phyloP scores from a whole-genome alignment of 2,113 vertebrate species.

The Daubentonia madagascariensis region DNA sequence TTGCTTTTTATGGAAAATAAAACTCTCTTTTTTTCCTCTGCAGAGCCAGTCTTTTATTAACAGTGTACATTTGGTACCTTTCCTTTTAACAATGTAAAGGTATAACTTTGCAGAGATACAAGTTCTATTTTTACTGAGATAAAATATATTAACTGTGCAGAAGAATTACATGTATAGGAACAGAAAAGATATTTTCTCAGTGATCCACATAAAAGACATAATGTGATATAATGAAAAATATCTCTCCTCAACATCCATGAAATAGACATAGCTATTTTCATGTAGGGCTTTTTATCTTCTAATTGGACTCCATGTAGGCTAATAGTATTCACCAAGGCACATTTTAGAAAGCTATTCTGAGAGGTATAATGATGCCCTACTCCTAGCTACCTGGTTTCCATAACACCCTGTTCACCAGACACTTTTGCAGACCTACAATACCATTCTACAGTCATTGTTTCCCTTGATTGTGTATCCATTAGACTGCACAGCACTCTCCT shows the following conservation, averaged over 20 bases:
- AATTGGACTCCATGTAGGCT: neutral
- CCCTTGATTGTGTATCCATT: neutral
- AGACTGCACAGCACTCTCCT: neutral
- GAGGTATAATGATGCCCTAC: neutral
- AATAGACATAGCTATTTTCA: neutral
- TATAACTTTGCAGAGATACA: neutral
- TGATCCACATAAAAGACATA: neutral
- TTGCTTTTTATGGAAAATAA: neutral
- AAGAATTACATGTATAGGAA: neutral
- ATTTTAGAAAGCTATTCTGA: neutral
- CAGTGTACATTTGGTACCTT: neutral
- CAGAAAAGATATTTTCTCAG: neutral
- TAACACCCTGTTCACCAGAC: no score
- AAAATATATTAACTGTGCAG: neutral
- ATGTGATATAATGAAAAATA: neutral
- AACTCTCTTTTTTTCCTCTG: neutral
- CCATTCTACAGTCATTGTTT: accelerated
- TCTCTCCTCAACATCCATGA: neutral
- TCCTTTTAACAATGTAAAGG: neutral
- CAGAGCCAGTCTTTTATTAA: neutral
- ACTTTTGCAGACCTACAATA: neutral
- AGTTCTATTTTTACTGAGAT: neutral
- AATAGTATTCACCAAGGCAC: neutral
- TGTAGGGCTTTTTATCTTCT: neutral
- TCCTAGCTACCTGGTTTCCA: neutral